Evolutionary conservation across 2,888 invertebrate genomes (phyloP), one percentile per base, ranked within the genome.

Genomic region (Caenorhabditis zanzibari): DNA sequence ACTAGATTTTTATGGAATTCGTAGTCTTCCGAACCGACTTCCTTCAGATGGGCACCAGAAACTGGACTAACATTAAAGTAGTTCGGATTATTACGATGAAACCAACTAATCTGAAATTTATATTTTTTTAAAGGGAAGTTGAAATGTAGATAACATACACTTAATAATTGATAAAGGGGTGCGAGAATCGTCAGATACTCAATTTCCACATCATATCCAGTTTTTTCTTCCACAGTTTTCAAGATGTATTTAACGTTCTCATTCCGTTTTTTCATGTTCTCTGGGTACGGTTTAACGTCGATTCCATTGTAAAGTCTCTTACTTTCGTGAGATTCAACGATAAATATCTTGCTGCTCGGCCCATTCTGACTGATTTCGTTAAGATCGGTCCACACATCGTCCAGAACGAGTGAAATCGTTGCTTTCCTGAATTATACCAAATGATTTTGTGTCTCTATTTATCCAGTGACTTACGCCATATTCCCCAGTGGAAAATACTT

Each of bases 1-100:
- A 49, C 75, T 9, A 75, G 32, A 16, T 66, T 75, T 16, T 56
- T n/a, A 44, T 75, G 75, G 28, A 58, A 75, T 38, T 49, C 68
- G n/a, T 26, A 66, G 16, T 75, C 75, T 1, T 47, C 56, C 5
- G 32, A 16, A 4, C 24, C 56, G 14, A 0, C 7, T 0, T n/a
- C 6, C 24, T 28, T 24, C 26, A 58, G 38, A 9, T 59, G 24
- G 4, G 22, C 49, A 10, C 26, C 26, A 2, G 28, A 47, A 14
- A 41, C n/a, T 22, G 75, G 75, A 38, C 19, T 5, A 6, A 44
- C 56, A 24, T 49, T 41, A 49, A 75, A 75, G 16, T 58, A 58
- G 6, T 38, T n/a, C 2, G 56, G 44, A 32, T 35, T 32, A 6
- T 52, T 26, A 19, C 49, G 32, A 19, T 38, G 68, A 26, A 68